Base-by-base conservation (phyloP, 2,797 vertebrate species). In the Catostomus latipinnis region DNA sequence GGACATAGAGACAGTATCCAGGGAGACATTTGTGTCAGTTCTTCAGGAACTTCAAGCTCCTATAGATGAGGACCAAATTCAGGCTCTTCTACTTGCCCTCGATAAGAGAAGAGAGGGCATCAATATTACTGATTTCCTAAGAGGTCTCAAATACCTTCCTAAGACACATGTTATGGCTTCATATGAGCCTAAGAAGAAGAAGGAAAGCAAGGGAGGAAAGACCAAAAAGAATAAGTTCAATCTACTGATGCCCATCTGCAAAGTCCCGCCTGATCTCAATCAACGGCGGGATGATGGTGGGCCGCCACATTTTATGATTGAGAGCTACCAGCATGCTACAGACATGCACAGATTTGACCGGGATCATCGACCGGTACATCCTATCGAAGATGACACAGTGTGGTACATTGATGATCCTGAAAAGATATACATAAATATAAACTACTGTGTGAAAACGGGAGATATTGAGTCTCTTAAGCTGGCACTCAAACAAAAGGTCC, bases 381-480 rank as follows among this genome's bases (percentile, higher is more conserved):
- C 96, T 0, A 76, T 98, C 8, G 90, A 96, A 0, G 96, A 98
- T 0, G 96, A 99, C 87, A 96, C 96, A 0, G 92, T 78, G 0
- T 98, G 96, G 97, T 98, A 98, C 70, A 57, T 93, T 0, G 94
- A 96, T 0, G 92, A 94, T 11, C 94, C 95, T 0, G 87, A 89
- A 4, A 95, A 89, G 71, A 76, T 45, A 0, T 97, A 92, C 74
- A 63, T 92, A 62, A 94, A 94, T 12, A 92, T 98, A 74, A 97
- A 94, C 88, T 89, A 93, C 86, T 93, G 96, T 5, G 93, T 95
- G 76, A 96, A 89, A 87, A 92, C 83, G 0, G 96, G 93, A 63
- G 96, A 99, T 78, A 60, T 95, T n/a, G 93, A 94, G 14, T 95
- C 97, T 13, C 87, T 99, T 76, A 94, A 94, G 86, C 94, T 95